A percentile compares a stretch with the other conserved stretches of the same genome.
Conservation (phyloP, 2,797 vertebrate genomes). For the Holocentrus rufus region DNA sequence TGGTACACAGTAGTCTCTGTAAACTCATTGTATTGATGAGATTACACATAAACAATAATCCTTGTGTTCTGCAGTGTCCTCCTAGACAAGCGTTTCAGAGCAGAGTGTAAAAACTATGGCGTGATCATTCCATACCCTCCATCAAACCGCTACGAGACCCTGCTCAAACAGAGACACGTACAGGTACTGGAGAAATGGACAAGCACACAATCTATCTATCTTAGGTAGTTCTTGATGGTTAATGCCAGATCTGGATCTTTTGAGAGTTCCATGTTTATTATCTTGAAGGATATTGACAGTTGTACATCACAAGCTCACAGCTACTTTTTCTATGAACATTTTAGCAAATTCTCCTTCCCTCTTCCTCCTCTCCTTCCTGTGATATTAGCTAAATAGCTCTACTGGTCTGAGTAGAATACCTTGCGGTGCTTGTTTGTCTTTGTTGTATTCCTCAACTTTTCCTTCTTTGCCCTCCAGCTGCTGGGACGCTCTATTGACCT, state of each 20-base stretch:
- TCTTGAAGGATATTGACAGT: background rate
- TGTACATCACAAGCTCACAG: background rate
- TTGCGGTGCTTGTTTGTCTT: background rate
- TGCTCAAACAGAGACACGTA: slow-evolving; percentile 91
- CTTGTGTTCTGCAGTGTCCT: slow-evolving; percentile 82
- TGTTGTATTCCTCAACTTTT: background rate
- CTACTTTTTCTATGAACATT: background rate
- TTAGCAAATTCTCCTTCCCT: background rate
- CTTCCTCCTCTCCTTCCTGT: too few relatives aligned
- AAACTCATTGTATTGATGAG: background rate
- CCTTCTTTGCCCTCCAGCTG: slow-evolving; percentile 72
- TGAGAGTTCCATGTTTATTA: background rate
- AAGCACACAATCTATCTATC: background rate
- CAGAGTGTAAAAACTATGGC: slow-evolving; percentile 92
- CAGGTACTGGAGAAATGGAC: slow-evolving; percentile 78
- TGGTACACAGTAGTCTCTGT: background rate
- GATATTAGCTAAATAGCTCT: background rate
- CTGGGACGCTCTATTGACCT: slow-evolving; percentile 90
- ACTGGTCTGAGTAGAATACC: background rate
- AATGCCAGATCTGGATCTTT: background rate
- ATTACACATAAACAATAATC: background rate
- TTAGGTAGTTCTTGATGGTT: background rate
- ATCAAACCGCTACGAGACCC: slow-evolving; percentile 91
- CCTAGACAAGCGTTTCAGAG: slow-evolving; percentile 90
- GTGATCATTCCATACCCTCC: slow-evolving; percentile 92